Evolutionary conservation across 1,140 invertebrate species (phyloP).

Genomic region (Scaptomyza hsui): DNA sequence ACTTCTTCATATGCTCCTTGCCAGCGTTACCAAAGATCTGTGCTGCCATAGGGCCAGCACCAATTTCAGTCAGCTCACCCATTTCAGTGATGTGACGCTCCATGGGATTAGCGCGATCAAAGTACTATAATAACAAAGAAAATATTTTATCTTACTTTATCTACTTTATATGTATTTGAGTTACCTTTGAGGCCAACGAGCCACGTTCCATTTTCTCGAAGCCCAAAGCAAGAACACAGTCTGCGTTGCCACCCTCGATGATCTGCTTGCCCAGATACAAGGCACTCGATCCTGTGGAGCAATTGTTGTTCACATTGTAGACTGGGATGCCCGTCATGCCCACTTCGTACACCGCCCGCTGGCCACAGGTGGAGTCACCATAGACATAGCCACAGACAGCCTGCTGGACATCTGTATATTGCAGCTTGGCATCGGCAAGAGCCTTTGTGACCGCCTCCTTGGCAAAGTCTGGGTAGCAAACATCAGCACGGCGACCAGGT

Average conservation of each 20-base stretch:
- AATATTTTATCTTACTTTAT: too few species aligned
- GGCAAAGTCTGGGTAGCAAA: slow-evolving; percentile 97
- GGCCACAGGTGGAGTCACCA: slow-evolving; percentile 98
- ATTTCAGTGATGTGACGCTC: slow-evolving; percentile 96
- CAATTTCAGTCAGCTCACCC: slow-evolving; percentile 91
- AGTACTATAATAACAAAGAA: slow-evolving; percentile 85
- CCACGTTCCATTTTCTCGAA: slow-evolving; percentile 99
- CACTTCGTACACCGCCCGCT: slow-evolving; percentile 96
- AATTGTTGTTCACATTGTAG: slow-evolving; percentile 99
- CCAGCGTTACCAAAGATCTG: slow-evolving; percentile 99
- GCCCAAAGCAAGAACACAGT: slow-evolving; percentile 96
- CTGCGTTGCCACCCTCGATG: slow-evolving; percentile 92
- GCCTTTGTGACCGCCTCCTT: slow-evolving; percentile 96
- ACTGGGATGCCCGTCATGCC: slow-evolving; percentile 99
- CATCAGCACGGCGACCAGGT: slow-evolving; percentile 90
- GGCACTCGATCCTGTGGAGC: slow-evolving; percentile 97
- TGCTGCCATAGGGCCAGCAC: slow-evolving; percentile 92
- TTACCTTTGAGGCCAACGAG: slow-evolving; percentile 90
- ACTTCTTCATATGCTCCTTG: slow-evolving; percentile 97
- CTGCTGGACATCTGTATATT: slow-evolving; percentile 92
- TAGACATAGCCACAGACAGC: slow-evolving; percentile 98
- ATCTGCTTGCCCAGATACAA: slow-evolving; percentile 95
- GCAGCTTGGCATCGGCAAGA: slow-evolving; percentile 93
- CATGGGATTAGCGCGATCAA: slow-evolving; percentile 96
- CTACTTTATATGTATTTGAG: too few species aligned